Conservation (phyloP, 2,888 invertebrate genomes). For the Luperina testacea region DNA sequence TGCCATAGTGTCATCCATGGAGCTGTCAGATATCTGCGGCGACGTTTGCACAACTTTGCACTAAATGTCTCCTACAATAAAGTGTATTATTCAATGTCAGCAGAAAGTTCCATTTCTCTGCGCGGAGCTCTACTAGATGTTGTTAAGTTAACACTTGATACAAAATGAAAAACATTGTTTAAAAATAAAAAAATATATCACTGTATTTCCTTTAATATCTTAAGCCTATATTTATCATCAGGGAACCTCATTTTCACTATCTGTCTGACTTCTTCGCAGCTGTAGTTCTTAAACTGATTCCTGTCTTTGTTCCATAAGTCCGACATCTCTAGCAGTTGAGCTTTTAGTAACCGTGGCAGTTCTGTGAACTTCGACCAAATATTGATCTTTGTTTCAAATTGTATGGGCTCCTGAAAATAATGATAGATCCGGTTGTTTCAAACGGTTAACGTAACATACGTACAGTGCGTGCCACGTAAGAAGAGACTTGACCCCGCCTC, state of each 20-base stretch:
- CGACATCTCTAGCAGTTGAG: conserved; percentile 82
- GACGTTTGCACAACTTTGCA: not conserved
- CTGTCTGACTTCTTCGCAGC: conserved; percentile 85
- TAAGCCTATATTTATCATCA: conserved; percentile 83
- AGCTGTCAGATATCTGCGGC: not conserved
- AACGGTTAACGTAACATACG: no score
- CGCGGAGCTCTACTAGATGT: not conserved
- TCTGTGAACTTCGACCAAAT: conserved; percentile 82
- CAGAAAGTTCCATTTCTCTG: not conserved
- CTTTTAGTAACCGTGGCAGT: conserved; percentile 80
- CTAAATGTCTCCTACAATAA: no score
- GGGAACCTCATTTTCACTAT: conserved; percentile 87
- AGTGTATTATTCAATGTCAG: conserved; percentile 4
- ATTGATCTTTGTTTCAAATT: conserved; percentile 78
- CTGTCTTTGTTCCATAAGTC: conserved; percentile 78
- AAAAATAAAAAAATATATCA: conserved; percentile 62
- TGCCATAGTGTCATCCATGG: not conserved
- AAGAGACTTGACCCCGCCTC: no score
- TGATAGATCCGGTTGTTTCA: not conserved
- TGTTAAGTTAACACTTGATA: not conserved
- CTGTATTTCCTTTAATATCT: conserved; percentile 87
- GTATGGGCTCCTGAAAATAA: conserved; percentile 75
- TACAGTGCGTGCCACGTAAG: no score
- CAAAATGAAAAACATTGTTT: not conserved
- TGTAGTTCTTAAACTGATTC: conserved; percentile 74